A percentile compares a stretch with the other conserved stretches of the same genome.
Conservation (phyloP, 2,797 vertebrate genomes). For the Okamejei kenojei region DNA sequence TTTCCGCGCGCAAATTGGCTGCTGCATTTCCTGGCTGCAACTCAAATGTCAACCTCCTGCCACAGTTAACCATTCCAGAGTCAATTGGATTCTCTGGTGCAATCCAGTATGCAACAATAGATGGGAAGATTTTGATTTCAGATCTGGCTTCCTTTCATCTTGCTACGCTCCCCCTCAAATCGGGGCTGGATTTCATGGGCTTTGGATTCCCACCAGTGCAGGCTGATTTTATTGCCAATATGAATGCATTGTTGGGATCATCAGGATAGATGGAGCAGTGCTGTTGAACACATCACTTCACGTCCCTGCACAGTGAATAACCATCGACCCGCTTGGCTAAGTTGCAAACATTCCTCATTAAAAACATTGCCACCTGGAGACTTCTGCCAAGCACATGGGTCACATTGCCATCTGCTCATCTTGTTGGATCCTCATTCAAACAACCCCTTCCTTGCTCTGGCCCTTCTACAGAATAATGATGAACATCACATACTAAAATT, state of each 20-base stretch:
- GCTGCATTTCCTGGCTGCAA: neutral
- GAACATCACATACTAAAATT: neutral
- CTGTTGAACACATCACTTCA: neutral
- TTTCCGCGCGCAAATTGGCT: conserved; percentile 14
- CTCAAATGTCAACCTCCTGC: neutral
- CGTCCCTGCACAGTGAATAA: neutral
- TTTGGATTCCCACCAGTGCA: neutral
- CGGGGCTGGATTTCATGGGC: neutral
- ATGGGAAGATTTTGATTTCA: no score
- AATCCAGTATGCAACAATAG: neutral
- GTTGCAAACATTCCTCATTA: neutral
- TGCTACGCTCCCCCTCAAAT: neutral
- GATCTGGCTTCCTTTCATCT: no score
- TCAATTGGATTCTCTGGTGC: neutral
- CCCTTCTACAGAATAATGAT: neutral
- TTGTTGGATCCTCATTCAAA: neutral
- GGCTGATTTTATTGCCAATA: no score
- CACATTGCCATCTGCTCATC: neutral
- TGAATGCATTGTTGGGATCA: neutral
- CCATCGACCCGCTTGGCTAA: neutral
- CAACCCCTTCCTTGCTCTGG: neutral
- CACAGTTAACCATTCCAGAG: neutral
- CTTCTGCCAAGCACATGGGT: no score
- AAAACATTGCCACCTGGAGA: neutral
- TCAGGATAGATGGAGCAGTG: neutral